Evolutionary conservation across 2,113 vertebrate species (phyloP).

Genomic region (Pungitius pungitius): DNA sequence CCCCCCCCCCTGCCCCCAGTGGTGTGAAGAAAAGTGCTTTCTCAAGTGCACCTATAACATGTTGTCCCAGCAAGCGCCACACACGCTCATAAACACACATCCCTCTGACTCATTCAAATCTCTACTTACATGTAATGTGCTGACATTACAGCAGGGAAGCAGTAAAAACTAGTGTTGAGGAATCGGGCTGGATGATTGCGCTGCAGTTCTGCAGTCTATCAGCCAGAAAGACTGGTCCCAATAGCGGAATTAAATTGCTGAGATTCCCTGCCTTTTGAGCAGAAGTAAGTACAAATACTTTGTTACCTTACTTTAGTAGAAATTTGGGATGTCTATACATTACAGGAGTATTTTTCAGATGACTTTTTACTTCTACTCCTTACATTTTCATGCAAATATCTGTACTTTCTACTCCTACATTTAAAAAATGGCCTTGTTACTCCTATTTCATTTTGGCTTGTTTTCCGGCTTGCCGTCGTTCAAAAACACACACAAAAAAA

Average conservation of each 20-base stretch:
- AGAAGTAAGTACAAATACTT: no score
- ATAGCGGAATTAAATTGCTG: slow-evolving; percentile 42
- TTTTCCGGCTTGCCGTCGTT: no score
- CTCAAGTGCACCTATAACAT: slow-evolving; percentile 63
- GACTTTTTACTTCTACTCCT: no score
- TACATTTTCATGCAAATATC: no score
- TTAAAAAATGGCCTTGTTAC: no score
- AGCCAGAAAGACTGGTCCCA: slow-evolving; percentile 26
- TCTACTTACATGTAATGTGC: slow-evolving; percentile 54
- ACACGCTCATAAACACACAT: slow-evolving; percentile 14
- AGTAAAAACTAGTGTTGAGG: slow-evolving; percentile 60
- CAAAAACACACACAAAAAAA: no score
- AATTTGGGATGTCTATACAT: no score
- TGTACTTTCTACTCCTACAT: no score
- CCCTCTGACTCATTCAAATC: slow-evolving; percentile 54
- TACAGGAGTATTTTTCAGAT: no score
- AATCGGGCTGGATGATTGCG: slow-evolving; percentile 33
- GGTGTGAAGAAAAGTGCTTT: slow-evolving; percentile 61
- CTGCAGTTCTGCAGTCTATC: slow-evolving; percentile 29
- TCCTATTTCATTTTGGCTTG: no score
- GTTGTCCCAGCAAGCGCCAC: slow-evolving; percentile 46
- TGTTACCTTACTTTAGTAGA: no score
- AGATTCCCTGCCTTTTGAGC: slow-evolving; percentile 14
- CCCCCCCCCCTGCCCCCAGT: slow-evolving; percentile 39
- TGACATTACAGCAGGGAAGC: slow-evolving; percentile 61